A percentile compares a stretch with the other conserved stretches of the same genome.
phyloP scores from a whole-genome alignment of 2,113 vertebrate genomes.

The Anarhynchus alexandrinus region DNA sequence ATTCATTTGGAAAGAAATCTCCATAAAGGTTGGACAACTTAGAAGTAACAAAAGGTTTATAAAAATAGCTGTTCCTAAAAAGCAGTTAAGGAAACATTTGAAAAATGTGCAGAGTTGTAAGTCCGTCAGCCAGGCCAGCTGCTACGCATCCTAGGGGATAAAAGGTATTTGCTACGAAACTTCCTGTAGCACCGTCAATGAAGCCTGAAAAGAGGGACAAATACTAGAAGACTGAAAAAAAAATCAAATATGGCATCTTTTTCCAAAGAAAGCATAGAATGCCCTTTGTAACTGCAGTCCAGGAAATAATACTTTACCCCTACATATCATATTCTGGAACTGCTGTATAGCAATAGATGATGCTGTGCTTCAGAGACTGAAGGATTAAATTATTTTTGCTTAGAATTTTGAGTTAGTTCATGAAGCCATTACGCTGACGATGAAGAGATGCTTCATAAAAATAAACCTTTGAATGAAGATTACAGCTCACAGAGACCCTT shows the following conservation, averaged over 20 bases:
- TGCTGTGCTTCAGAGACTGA: not conserved
- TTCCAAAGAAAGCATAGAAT: not conserved
- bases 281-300: not conserved
- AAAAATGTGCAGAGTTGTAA: slow-evolving; percentile 28
- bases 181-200: not conserved
- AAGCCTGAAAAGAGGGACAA: not conserved
- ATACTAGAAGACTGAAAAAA: not conserved
- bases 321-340: not conserved
- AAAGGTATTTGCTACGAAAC: not conserved
- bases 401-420: not conserved
- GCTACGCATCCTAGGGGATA: not conserved
- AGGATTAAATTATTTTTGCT: not conserved
- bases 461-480: not conserved
- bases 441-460: not conserved
- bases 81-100: slow-evolving; percentile 20
- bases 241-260: not conserved
- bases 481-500: not conserved
- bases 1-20: not conserved
- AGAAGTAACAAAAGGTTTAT: not conserved
- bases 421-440: not conserved
- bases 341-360: not conserved
- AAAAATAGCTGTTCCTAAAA: slow-evolving; percentile 46
- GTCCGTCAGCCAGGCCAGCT: not conserved
- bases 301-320: not conserved
- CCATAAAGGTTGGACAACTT: not conserved